These are phyloP conservation scores for Sporophila hypoxantha DNA, from an alignment of 2,113 vertebrate genomes.

Conservation along the genomic window DNA sequence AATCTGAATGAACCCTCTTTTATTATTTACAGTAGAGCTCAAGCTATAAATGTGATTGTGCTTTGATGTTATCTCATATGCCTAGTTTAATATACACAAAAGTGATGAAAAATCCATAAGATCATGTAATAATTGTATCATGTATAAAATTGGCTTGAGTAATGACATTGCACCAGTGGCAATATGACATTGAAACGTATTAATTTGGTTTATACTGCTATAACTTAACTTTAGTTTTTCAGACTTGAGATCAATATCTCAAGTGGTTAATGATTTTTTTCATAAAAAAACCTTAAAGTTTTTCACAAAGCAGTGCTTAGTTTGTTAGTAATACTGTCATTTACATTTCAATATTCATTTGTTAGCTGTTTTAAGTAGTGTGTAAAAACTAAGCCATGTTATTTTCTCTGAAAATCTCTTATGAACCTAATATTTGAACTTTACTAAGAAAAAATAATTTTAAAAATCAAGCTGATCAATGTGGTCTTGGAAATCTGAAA, in stretches of 20 bases:
- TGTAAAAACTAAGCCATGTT: background rate
- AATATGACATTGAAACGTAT: background rate
- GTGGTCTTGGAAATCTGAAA: background rate
- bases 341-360: background rate
- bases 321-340: background rate
- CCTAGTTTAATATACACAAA: background rate
- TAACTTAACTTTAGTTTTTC: background rate
- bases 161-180: background rate
- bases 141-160: background rate
- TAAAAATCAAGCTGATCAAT: background rate
- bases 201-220: background rate
- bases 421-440: background rate
- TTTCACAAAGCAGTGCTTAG: background rate
- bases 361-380: background rate
- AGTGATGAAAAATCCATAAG: background rate
- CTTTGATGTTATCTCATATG: background rate
- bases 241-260: background rate
- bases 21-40: background rate
- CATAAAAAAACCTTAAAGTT: background rate
- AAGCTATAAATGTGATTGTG: background rate
- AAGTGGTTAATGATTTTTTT: background rate
- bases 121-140: background rate
- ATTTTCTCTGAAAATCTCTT: background rate
- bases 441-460: background rate
- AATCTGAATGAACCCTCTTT: background rate